Percentiles rank a stretch among this genome's conserved stretches.
phyloP scores from a whole-genome alignment of 2,113 vertebrate genomes.

The Hippocampus mohnikei region DNA sequence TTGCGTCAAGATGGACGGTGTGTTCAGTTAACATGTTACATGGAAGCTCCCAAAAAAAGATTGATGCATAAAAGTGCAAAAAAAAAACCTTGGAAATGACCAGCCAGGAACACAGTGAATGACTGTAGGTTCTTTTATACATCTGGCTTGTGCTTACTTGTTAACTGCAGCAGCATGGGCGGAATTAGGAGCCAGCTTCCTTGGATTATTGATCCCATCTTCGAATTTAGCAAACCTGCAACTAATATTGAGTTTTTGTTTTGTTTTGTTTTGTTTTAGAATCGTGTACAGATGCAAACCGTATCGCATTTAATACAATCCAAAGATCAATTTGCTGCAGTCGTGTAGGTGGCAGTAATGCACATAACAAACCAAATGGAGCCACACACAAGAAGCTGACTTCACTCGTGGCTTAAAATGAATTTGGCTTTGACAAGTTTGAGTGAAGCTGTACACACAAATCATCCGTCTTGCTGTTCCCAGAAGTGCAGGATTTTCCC shows the following conservation, averaged over 20 bases:
- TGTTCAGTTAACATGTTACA: conserved; percentile 35
- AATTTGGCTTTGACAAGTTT: not conserved
- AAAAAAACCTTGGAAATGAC: conserved; percentile 32
- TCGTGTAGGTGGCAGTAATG: too few species aligned
- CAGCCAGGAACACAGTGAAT: conserved; percentile 17
- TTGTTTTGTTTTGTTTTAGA: not conserved
- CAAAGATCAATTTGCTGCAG: too few species aligned
- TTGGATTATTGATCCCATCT: conserved; percentile 4
- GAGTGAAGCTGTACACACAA: conserved; percentile 2
- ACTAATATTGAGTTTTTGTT: not conserved
- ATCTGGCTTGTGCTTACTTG: conserved; percentile 19
- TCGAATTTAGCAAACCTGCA: not conserved
- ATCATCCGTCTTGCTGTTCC: conserved; percentile 28
- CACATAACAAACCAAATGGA: too few species aligned
- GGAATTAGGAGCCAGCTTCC: conserved; percentile 18
- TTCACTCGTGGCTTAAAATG: too few species aligned
- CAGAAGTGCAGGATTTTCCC: conserved; percentile 29
- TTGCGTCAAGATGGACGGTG: conserved; percentile 1
- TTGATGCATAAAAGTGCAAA: conserved; percentile 48
- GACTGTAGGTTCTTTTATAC: conserved; percentile 8
- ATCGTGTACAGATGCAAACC: not conserved
- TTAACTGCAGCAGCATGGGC: conserved; percentile 33
- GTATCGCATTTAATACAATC: too few species aligned
- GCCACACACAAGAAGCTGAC: too few species aligned
- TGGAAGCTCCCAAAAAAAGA: conserved; percentile 12